Evolutionary conservation across 2,888 invertebrate species (phyloP).

Genomic region (Hymenopus coronatus): DNA sequence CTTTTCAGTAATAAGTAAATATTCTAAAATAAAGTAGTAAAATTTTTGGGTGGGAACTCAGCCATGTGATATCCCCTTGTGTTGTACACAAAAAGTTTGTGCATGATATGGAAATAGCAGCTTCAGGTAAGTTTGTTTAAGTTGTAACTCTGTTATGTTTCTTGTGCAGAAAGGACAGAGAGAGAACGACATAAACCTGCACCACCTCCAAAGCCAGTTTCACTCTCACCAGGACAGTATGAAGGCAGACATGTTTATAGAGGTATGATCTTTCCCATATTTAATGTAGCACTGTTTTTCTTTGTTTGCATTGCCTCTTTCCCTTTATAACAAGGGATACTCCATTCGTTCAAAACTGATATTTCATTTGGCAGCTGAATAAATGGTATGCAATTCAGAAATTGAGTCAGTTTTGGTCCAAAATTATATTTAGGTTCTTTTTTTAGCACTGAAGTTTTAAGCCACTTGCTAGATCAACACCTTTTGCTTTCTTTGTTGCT

Average conservation of each 20-base stretch:
- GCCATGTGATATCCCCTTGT: neutral
- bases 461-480: no score
- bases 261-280: constrained; percentile 35
- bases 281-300: neutral
- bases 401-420: no score
- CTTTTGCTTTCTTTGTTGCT: no score
- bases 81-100: neutral
- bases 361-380: no score
- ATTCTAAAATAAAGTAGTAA: no score
- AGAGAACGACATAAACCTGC: constrained; percentile 85
- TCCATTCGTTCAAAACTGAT: no score
- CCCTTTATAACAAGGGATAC: neutral
- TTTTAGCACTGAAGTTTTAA: no score
- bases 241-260: constrained; percentile 43
- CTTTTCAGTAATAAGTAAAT: no score
- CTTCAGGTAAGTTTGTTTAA: neutral
- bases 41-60: no score
- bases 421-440: no score
- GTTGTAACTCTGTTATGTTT: neutral
- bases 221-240: constrained; percentile 63
- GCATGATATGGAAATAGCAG: neutral
- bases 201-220: constrained; percentile 81
- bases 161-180: constrained; percentile 52
- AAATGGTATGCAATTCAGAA: no score
- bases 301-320: constrained; percentile 31